These are phyloP conservation scores for Oryctolagus cuniculus DNA, from an alignment of 2,113 vertebrate species.

Conservation along the genomic window DNA sequence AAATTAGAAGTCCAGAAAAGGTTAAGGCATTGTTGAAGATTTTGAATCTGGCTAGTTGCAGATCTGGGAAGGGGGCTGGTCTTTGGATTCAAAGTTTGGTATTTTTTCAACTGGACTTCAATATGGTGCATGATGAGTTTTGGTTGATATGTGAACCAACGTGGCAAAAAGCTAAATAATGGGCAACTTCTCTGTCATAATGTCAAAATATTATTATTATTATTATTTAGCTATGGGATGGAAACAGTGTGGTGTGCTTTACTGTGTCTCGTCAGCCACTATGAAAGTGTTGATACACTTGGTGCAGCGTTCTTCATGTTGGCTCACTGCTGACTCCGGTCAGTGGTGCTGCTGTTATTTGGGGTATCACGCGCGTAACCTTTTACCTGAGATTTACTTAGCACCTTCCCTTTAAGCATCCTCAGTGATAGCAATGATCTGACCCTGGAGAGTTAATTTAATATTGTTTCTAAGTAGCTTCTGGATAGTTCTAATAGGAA, in stretches of 20 bases:
- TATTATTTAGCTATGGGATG: background rate
- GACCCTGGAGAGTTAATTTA: background rate
- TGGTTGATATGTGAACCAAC: conserved; percentile 3
- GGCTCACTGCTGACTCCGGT: background rate
- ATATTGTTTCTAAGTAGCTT: conserved; percentile 29
- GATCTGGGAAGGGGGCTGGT: background rate
- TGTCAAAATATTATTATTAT: background rate
- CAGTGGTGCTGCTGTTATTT: background rate
- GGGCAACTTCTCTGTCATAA: background rate
- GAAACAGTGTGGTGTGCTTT: background rate
- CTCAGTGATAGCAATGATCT: background rate
- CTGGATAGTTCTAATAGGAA: conserved; percentile 18
- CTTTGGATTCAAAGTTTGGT: background rate
- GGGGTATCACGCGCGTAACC: background rate
- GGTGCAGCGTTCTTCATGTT: background rate
- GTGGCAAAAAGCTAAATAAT: background rate
- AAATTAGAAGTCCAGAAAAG: background rate
- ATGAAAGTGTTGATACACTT: background rate
- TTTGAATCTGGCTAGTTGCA: background rate
- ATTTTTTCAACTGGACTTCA: background rate
- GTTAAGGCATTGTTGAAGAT: background rate
- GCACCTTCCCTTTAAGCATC: background rate
- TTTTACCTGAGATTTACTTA: background rate
- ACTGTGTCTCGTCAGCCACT: background rate
- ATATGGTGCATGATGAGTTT: background rate